Conservation (phyloP, 2,113 vertebrate genomes). For the Quiscalus mexicanus region DNA sequence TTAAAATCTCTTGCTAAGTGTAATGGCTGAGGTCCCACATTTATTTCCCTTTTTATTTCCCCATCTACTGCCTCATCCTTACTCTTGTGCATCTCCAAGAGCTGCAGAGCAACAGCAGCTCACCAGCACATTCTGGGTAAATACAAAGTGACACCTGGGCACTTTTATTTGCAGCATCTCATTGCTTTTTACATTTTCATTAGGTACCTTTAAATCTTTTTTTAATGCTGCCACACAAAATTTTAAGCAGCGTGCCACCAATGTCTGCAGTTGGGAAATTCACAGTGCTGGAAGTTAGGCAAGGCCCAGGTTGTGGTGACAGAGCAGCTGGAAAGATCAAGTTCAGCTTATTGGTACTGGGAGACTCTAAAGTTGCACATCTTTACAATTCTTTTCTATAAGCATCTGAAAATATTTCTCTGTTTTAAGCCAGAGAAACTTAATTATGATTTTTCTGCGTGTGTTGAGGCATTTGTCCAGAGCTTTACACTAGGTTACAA, state of each 20-base stretch:
- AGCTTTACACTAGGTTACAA: background rate
- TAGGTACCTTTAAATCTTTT: background rate
- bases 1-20: background rate
- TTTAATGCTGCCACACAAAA: background rate
- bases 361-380: background rate
- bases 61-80: background rate
- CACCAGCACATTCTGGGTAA: background rate
- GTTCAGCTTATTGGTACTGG: background rate
- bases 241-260: background rate
- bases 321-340: background rate
- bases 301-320: fast-evolving
- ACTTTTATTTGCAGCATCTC: background rate
- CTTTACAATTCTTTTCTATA: background rate
- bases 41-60: background rate
- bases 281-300: background rate
- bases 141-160: background rate
- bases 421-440: background rate
- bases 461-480: background rate
- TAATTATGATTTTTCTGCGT: background rate
- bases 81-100: background rate
- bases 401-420: background rate
- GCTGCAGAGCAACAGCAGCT: background rate
- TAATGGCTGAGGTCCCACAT: background rate
- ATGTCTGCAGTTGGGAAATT: background rate
- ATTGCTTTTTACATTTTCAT: background rate